phyloP scores from a whole-genome alignment of 2,888 invertebrate genomes.

The Stenodema calcarata region DNA sequence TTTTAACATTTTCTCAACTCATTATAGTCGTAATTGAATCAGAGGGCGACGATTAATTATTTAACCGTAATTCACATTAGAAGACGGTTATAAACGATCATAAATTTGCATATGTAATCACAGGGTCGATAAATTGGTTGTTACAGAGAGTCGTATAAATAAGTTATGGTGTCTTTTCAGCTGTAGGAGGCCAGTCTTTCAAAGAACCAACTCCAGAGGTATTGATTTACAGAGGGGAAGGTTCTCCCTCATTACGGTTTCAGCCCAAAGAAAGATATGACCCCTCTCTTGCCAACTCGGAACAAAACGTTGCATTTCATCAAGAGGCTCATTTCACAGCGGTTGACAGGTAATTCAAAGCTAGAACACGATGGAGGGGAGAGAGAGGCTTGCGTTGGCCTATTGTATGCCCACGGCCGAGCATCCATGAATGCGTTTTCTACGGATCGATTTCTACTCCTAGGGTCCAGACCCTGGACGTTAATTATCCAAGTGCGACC shows the following conservation, averaged over 20 bases:
- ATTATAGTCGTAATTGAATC: no score
- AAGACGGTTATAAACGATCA: no score
- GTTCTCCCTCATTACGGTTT: slow-evolving; percentile 30
- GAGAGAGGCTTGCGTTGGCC: background rate
- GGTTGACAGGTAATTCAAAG: slow-evolving; percentile 23
- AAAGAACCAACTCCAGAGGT: background rate
- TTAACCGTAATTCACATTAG: no score
- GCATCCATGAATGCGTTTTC: background rate
- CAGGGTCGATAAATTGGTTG: background rate
- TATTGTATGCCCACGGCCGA: background rate
- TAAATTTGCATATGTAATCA: no score
- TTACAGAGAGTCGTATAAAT: background rate
- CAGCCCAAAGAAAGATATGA: slow-evolving; percentile 28
- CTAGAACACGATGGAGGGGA: background rate
- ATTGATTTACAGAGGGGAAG: slow-evolving; percentile 16
- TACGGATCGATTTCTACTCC: background rate
- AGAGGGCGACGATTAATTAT: no score
- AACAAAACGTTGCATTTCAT: slow-evolving; percentile 43
- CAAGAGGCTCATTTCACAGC: slow-evolving; percentile 41
- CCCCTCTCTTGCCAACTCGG: slow-evolving; percentile 8
- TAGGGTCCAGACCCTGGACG: background rate
- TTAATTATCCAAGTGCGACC: background rate
- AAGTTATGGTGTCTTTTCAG: background rate
- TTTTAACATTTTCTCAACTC: no score
- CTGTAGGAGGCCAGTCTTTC: background rate